Base-by-base conservation (phyloP, 2,888 invertebrate species). In the Tupiocoris notatus region DNA sequence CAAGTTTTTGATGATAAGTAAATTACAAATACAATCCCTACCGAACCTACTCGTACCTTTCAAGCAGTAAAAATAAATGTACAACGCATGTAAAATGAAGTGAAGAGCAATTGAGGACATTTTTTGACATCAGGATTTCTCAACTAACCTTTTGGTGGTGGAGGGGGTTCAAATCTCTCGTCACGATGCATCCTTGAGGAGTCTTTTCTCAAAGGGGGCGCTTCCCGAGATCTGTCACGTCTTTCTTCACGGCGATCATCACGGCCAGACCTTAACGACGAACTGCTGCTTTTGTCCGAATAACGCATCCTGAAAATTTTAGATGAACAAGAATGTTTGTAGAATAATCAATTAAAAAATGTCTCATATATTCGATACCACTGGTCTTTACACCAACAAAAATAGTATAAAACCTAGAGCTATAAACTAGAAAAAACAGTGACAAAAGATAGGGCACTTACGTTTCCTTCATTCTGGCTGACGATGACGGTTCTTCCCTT, bases 151-250 rank as follows among this genome's bases (percentile, higher is more conserved):
- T 73, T 73, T 7, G 73, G 39, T 7, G 73, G 39, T 63, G 63
- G 73, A 3, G 73, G 73, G 12, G 39, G 21, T 17, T 73, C 73
- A 54, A 62, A 73, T 12, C 73, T 61, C 1, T 56, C 20, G 6
- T 73, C 73, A 1, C 73, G 39, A 17, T 73, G 73, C 61, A 73
- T 63, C 39, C 73, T 17, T 22, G 73, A 73, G 0, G 70, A 70
- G 22, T 70, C 70, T 0, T 56, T 20, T 39, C 62, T 73, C 21
- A 58, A 23, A 39, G 54, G 73, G 1, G 39, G 62, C 12, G 61
- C 73, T 6, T 73, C 73, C 0, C 73, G 73, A 3, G 39, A 3
- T 12, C 39, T 3, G 1, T 70, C 70, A 18, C 59, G 22, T 23
- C 70, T 20, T 17, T 73, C 73, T 3, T 62, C 24, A 1, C 58